Base-by-base conservation (phyloP, 1,140 invertebrate genomes). In the Drosophila nannoptera region DNA sequence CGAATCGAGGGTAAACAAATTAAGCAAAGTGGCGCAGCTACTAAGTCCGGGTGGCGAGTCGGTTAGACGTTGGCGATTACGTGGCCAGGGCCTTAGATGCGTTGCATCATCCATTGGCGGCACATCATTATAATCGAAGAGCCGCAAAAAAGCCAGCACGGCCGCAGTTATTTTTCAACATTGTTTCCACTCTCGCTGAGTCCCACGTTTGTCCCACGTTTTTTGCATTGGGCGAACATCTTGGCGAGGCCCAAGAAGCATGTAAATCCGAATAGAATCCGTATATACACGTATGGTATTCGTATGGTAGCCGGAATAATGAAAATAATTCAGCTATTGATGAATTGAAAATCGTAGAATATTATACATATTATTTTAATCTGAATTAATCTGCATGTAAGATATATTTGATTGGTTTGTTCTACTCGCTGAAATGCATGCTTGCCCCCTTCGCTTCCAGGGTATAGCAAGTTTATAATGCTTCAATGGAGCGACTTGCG, bases 61-160 rank as follows among this genome's bases (percentile, higher is more conserved):
- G 48, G 38, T 61, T 36, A 16, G 66, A 54, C 55, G 49, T 35
- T 56, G 54, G 31, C 64, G 69, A 70, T 81, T 81, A 81, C 69
- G 69, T 81, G 65, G 77, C 77, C 61, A 48, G n/a, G 63, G 69
- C 63, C 67, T 52, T 69, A 60, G 56, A 52, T 73, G 52, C 54
- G 72, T 83, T 83, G 70, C 78, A 83, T 83, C 78, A 83, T 67
- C 75, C 68, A 70, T 64, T 65, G 61, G 46, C 69, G 63, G 66
- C 69, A 59, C 55, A 73, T 78, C 80, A 83, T 82, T 82, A 82
- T 84, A 83, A 83, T 84, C 78, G 78, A 83, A 83, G 75, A 84
- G 72, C 64, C 64, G 74, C 78, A 83, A 78, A 83, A 80, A 78
- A 67, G 52, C 64, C 42, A 54, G 42, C 33, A 68, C 49, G 33